A percentile compares a stretch with the other conserved stretches of the same genome.
These are phyloP conservation scores for Andrena camellia DNA, from an alignment of 2,888 invertebrate species.

Conservation along the genomic window DNA sequence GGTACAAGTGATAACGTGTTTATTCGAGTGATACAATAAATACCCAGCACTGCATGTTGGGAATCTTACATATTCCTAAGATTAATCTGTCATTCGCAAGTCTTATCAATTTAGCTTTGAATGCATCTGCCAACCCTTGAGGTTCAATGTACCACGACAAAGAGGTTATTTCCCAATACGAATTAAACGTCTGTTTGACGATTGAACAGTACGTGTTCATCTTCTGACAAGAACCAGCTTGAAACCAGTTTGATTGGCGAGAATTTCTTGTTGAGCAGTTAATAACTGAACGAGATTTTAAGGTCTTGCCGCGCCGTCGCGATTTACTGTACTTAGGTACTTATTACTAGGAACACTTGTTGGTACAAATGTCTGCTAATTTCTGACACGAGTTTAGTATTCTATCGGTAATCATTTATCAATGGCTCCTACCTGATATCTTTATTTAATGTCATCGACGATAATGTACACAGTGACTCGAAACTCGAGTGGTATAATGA, in stretches of 20 bases:
- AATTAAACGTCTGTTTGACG: not conserved
- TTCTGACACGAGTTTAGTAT: conserved; percentile 13
- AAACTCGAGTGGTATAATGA: not conserved
- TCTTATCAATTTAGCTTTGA: not conserved
- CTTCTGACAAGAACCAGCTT: not conserved
- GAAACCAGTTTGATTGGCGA: conserved; percentile 28
- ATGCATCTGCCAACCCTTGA: not conserved
- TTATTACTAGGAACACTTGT: not conserved
- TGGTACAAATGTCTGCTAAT: not conserved
- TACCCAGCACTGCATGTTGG: too few relatives aligned
- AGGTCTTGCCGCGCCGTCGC: not conserved
- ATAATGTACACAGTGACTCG: conserved; percentile 2
- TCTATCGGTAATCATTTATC: conserved; percentile 31
- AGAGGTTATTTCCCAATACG: not conserved
- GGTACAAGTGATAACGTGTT: too few relatives aligned
- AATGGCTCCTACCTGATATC: not conserved
- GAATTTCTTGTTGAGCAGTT: conserved; percentile 13
- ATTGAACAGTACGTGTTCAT: not conserved
- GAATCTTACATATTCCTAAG: too few relatives aligned
- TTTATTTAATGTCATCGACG: conserved; percentile 11
- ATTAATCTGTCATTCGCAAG: too few relatives aligned
- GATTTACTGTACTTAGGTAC: too few relatives aligned
- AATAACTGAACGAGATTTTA: conserved; percentile 23
- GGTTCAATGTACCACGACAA: not conserved
- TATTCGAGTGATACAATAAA: too few relatives aligned